phyloP scores from a whole-genome alignment of 35 echinoderm and acorn worm genomes.

The Amphiura filiformis region DNA sequence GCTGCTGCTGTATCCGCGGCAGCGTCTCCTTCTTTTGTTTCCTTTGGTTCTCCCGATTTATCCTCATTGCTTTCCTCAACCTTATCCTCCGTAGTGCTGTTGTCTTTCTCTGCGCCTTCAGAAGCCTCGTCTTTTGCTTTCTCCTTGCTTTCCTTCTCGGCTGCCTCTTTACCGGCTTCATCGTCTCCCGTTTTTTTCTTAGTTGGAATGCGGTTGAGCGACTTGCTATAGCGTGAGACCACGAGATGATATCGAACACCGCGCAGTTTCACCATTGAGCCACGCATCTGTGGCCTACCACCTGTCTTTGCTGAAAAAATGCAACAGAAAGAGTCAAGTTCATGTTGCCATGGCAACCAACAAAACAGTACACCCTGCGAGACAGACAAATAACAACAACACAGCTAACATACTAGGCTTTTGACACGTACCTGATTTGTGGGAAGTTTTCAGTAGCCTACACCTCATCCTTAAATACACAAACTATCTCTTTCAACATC shows the following conservation, averaged over 20 bases:
- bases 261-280: slow-evolving; percentile 27
- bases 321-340: slow-evolving; percentile 9
- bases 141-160: not conserved
- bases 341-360: not conserved
- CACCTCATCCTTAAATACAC: too few relatives aligned
- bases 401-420: too few relatives aligned
- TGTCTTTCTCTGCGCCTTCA: not conserved
- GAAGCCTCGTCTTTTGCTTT: not conserved
- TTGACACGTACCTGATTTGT: too few relatives aligned
- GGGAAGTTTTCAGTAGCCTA: too few relatives aligned
- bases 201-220: slow-evolving; percentile 14
- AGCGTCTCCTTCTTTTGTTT: not conserved
- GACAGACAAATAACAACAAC: too few relatives aligned
- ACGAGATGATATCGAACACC: slow-evolving; percentile 3
- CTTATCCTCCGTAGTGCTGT: not conserved
- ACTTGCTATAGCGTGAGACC: slow-evolving; percentile 20
- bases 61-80: not conserved
- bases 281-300: not conserved
- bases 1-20: not conserved
- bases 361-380: not conserved
- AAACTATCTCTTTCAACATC: too few relatives aligned
- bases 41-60: not conserved
- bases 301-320: not conserved
- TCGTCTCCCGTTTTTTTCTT: not conserved
- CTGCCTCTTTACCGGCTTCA: not conserved